Percentiles rank a stretch among this genome's conserved stretches.
Conservation (phyloP, 2,113 vertebrate species). For the Fulmarus glacialis region DNA sequence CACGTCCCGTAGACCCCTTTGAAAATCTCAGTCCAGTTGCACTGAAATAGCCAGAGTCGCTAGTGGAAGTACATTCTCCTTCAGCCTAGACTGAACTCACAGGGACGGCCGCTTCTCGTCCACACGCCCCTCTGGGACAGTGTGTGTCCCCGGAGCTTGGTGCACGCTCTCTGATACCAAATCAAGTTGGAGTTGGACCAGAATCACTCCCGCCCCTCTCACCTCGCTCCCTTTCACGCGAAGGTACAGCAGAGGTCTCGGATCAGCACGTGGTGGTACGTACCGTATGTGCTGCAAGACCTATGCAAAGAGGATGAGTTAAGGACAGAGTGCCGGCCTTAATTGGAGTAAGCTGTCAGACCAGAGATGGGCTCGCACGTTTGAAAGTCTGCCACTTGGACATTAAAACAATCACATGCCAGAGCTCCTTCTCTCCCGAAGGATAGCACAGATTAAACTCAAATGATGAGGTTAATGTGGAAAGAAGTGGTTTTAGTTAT, state of each 20-base stretch:
- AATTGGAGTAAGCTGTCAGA: constrained; percentile 78
- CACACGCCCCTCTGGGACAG: accelerated
- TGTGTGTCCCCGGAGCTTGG: accelerated
- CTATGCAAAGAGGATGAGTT: constrained; percentile 39
- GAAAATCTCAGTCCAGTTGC: background rate
- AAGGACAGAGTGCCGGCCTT: constrained; percentile 63
- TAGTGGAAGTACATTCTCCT: background rate
- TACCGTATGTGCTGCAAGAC: background rate
- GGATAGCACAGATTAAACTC: constrained; percentile 70
- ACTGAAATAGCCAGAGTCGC: background rate
- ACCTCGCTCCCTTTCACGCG: background rate
- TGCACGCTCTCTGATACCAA: accelerated
- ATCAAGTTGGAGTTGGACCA: background rate
- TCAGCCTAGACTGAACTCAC: background rate
- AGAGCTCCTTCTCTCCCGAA: constrained; percentile 61
- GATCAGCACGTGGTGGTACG: background rate
- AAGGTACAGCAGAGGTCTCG: background rate
- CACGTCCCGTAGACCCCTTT: accelerated
- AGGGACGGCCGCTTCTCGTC: background rate
- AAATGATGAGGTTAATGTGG: constrained; percentile 76
- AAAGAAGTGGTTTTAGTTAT: constrained; percentile 65
- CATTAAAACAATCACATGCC: constrained; percentile 31
- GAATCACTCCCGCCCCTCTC: background rate
- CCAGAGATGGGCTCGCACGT: constrained; percentile 4
- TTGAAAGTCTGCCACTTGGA: constrained; percentile 40